Conservation (phyloP, 2,797 vertebrate species). For the Agapornis canus region DNA sequence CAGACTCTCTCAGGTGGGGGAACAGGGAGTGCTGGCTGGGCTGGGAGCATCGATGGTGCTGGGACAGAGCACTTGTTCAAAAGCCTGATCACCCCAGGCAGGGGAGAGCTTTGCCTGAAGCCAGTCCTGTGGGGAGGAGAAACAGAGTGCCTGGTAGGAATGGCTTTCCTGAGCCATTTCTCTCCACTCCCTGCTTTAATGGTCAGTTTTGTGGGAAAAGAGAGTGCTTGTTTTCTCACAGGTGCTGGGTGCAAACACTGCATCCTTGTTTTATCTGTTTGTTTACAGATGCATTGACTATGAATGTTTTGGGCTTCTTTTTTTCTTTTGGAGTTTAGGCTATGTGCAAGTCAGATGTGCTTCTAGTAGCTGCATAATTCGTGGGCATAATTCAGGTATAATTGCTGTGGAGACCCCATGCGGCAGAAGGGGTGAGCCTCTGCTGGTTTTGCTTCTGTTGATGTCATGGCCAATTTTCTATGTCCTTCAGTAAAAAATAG, state of each 20-base stretch:
- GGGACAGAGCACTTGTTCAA: neutral
- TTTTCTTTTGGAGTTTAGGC: neutral
- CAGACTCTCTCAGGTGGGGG: neutral
- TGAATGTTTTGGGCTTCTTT: neutral
- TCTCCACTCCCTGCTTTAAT: neutral
- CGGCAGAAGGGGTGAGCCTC: neutral
- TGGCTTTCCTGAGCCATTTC: neutral
- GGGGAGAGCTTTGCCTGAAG: neutral
- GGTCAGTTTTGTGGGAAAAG: neutral
- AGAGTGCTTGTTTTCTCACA: neutral
- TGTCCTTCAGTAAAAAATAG: neutral
- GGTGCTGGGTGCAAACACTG: neutral
- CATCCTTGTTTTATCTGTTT: neutral
- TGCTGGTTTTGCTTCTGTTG: neutral
- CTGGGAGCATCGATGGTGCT: rapidly evolving
- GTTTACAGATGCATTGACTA: neutral
- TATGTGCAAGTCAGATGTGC: neutral
- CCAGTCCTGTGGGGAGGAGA: neutral
- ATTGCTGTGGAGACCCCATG: neutral
- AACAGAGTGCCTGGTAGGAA: rapidly evolving
- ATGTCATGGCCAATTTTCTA: neutral
- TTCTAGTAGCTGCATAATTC: neutral
- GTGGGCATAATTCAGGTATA: neutral
- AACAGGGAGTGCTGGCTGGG: rapidly evolving
- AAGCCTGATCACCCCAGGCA: neutral